phyloP scores from a whole-genome alignment of 2,888 invertebrate genomes.

The Acrobasis consociella region DNA sequence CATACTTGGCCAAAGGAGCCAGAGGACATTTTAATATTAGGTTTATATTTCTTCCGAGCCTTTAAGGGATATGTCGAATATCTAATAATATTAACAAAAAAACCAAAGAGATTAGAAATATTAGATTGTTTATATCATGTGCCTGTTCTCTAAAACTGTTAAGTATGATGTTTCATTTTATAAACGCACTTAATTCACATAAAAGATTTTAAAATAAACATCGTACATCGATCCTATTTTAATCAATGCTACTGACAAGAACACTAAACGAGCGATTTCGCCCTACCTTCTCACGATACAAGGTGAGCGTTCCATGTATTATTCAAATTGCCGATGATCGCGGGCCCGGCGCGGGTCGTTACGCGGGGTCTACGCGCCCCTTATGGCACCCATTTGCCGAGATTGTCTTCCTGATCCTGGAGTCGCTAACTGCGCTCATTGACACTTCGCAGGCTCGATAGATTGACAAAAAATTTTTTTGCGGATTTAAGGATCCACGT shows the following conservation, averaged over 20 bases:
- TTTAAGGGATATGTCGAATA: no score
- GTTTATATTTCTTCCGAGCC: no score
- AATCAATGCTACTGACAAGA: not conserved
- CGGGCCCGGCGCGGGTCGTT: constrained; percentile 47
- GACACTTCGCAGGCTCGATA: constrained; percentile 40
- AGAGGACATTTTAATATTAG: no score
- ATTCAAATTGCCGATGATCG: constrained; percentile 69
- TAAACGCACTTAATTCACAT: no score
- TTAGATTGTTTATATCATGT: no score
- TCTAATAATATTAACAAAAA: no score
- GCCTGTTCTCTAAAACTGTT: no score
- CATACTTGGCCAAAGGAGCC: no score
- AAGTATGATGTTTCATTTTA: no score
- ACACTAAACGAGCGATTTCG: constrained; percentile 35
- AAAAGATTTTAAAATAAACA: no score
- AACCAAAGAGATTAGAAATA: no score
- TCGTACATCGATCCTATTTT: not conserved
- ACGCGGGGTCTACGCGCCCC: constrained; percentile 50
- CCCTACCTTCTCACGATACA: constrained; percentile 31
- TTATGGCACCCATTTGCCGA: constrained; percentile 67
- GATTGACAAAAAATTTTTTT: constrained; percentile 23
- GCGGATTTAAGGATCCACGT: no score
- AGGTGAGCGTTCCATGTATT: constrained; percentile 63
- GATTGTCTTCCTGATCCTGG: constrained; percentile 55
- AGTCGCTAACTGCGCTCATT: constrained; percentile 50